Base-by-base conservation (phyloP, 2,113 vertebrate genomes). In the Ammodytes dubius region DNA sequence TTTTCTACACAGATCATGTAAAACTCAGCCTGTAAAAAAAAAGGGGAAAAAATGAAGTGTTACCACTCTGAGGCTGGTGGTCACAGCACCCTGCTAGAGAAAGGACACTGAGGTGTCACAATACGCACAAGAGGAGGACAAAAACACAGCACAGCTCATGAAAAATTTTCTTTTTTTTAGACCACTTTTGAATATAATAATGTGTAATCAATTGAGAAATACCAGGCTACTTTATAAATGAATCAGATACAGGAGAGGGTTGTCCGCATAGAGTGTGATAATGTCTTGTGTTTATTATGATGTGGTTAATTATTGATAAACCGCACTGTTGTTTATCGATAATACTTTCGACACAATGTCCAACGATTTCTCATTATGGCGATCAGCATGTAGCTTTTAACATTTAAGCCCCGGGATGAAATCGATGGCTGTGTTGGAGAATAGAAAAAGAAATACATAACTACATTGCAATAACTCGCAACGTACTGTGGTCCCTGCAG, bases 291-390 rank as follows among this genome's bases (percentile, higher is more conserved):
- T 37, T 17, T 17, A 6, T 17, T 27, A 5, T 39, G 27, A 10
- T 15, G 13, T 39, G 5, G 35, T 27, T 27, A 27, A 27, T 27
- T 27, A 27, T 27, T 15, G 58, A 79, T 35, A 52, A n/a, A 19
- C 17, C 43, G 46, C 35, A 42, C 46, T 4, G n/a, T 1, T 19
- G 37, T 35, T 56, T 54, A 59, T 74, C 58, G 2, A 86, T 87
- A 27, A 27, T 27, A 27, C 45, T 2, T 59, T 71, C 1, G 47
- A 73, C 81, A 68, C 70, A 45, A 56, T 42, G 45, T 74, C 52
- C 58, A 90, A 57, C 7, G 68, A 89, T 87, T 88, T 89, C 63
- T 90, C 77, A 88, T 89, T 82, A 83, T 8, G 56, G 83, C 68
- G 64, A 86, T 87, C 70, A 79, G 68, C 17, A 37, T 66, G 17